phyloP scores from a whole-genome alignment of 2,797 vertebrate species.

The Remorina albescens region DNA sequence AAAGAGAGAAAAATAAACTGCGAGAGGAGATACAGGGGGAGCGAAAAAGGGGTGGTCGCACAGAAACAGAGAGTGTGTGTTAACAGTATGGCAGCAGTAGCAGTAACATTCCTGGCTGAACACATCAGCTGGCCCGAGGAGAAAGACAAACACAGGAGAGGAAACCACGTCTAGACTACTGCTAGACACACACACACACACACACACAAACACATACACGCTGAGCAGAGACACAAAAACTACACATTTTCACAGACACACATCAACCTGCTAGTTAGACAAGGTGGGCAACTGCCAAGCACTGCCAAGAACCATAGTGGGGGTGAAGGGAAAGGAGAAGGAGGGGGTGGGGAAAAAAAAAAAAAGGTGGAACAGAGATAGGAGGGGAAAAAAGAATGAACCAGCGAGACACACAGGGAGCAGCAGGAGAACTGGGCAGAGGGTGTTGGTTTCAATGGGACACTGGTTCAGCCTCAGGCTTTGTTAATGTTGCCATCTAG shows the following conservation, averaged over 20 bases:
- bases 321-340: slow-evolving; percentile 4
- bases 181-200: slow-evolving; percentile 44
- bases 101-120: slow-evolving; percentile 82
- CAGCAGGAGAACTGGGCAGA: slow-evolving; percentile 49
- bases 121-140: slow-evolving; percentile 83
- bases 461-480: slow-evolving; percentile 29
- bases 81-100: slow-evolving; percentile 76
- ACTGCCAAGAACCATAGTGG: slow-evolving; percentile 73
- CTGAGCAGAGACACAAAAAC: slow-evolving; percentile 34
- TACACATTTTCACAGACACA: slow-evolving; percentile 56
- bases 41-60: slow-evolving; percentile 28
- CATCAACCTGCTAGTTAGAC: slow-evolving; percentile 81
- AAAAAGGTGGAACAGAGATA: slow-evolving; percentile 62
- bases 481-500: slow-evolving; percentile 28
- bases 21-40: slow-evolving; percentile 39
- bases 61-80: slow-evolving; percentile 64
- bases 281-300: slow-evolving; percentile 77
- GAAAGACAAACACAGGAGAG: slow-evolving; percentile 84
- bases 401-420: slow-evolving; percentile 34
- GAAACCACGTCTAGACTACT: slow-evolving; percentile 84
- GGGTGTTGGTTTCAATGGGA: slow-evolving; percentile 39
- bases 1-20: slow-evolving; percentile 42
- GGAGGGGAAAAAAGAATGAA: slow-evolving; percentile 39
- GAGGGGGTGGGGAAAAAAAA: slow-evolving; percentile 53
- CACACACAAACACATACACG: slow-evolving; percentile 30